Base-by-base conservation (phyloP, 1,140 invertebrate species). In the Ostrea denselamellosa region DNA sequence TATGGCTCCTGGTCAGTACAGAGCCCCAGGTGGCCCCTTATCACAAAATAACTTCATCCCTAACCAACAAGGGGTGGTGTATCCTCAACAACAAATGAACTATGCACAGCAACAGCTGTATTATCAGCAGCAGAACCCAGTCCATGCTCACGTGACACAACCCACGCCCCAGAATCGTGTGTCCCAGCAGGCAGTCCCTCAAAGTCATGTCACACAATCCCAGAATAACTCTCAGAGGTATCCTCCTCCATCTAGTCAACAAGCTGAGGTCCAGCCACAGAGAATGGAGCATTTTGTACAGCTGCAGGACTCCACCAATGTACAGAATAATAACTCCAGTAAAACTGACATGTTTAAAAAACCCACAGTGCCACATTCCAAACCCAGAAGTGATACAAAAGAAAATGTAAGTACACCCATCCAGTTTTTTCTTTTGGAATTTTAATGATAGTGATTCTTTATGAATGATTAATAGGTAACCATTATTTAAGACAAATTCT, bases 61-160 rank as follows among this genome's bases (percentile, higher is more conserved):
- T 12, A 52, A 90, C 58, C 83, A 90, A 86, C 89, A 89, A 85
- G 68, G 68, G 5, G 68, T 77, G 0, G 88, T 88, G 84, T 87
- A 87, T 71, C 68, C 85, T 68, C 89, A 86, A 87, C 89, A 90
- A 84, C 90, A 89, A 86, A 85, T 90, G 89, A 85, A 90, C 89
- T 95, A 86, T 95, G 95, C 90, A 94, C 95, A 90, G 65, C 88
- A 91, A 86, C 84, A 85, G 28, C 87, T 89, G 9, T 84, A 88
- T 62, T 86, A 25, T 62, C 65, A 86, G 85, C 88, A 87, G 85
- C 90, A 90, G 34, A 91, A 92, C 62, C 90, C 88, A 82, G 84
- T 44, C 34, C 34, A 44, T 44, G 34, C 82, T 58, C 71, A 86
- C 28, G 71, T 89, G 83, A 77, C 62, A 85, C 82, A 65, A n/a